Evolutionary conservation across 2,888 invertebrate genomes (phyloP).

Genomic region (Chelonus formosanus): DNA sequence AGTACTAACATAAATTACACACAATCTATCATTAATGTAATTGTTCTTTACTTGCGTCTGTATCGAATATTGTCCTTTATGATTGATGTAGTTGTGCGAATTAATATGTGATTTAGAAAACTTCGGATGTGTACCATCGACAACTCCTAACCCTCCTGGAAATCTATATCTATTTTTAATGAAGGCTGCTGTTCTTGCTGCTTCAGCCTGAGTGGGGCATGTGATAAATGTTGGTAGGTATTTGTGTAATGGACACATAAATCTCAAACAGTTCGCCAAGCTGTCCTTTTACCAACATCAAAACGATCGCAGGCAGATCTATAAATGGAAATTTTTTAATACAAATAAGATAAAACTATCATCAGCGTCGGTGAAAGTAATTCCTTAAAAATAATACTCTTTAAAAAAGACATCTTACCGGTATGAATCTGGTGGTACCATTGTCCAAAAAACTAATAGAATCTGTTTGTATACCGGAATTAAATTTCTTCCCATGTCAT

Average conservation of each 20-base stretch:
- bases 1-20: conserved; percentile 2
- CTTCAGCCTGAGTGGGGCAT: conserved; percentile 6
- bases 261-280: conserved; percentile 14
- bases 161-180: not conserved
- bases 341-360: not conserved
- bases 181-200: not conserved
- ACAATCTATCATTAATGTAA: no score
- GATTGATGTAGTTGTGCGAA: not conserved
- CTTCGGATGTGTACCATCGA: conserved; percentile 5
- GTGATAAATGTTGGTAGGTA: conserved; percentile 6
- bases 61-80: conserved; percentile 26
- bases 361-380: not conserved
- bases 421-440: conserved; percentile 40
- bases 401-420: conserved; percentile 20
- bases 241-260: not conserved
- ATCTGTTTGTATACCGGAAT: conserved; percentile 34
- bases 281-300: conserved; percentile 23
- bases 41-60: conserved; percentile 20
- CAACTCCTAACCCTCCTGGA: not conserved
- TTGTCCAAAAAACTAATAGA: conserved; percentile 34
- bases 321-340: not conserved
- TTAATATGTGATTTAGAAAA: not conserved
- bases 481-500: conserved; percentile 28
- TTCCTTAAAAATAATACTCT: not conserved
- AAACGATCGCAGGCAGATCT: conserved; percentile 23